A percentile compares a stretch with the other conserved stretches of the same genome.
Conservation (phyloP, 2,797 vertebrate species). For the Pyrocephalus nanus region DNA sequence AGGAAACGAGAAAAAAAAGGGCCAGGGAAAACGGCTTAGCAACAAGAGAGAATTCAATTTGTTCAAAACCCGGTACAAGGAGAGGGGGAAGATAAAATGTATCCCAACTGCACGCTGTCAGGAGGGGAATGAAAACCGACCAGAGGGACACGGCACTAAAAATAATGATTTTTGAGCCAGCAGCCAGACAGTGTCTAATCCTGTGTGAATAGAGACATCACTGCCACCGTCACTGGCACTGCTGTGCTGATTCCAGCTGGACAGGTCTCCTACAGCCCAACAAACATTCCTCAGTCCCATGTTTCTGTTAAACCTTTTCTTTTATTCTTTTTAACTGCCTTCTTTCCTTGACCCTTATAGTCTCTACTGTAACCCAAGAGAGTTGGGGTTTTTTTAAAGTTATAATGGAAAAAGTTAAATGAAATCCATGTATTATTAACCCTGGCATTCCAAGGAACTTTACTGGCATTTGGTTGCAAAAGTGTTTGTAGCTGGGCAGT, state of each 20-base stretch:
- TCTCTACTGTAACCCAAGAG: not conserved
- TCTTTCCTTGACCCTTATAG: not conserved
- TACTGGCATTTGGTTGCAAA: not conserved
- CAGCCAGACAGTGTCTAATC: slow-evolving; percentile 71
- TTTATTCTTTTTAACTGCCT: not conserved
- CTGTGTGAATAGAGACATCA: slow-evolving; percentile 70
- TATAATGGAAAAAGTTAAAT: not conserved
- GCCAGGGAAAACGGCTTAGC: slow-evolving; percentile 31
- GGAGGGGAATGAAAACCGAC: slow-evolving; percentile 20
- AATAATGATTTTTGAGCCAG: slow-evolving; percentile 69
- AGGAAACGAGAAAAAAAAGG: slow-evolving; percentile 41
- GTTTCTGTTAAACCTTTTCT: not conserved
- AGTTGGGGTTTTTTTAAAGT: not conserved
- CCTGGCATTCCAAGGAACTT: not conserved
- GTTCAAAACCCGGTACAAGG: not conserved
- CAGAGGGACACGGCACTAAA: slow-evolving; percentile 13
- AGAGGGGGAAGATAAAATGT: slow-evolving; percentile 7
- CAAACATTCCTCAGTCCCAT: slow-evolving; percentile 2
- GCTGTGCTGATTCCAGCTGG: slow-evolving; percentile 67
- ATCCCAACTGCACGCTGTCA: slow-evolving; percentile 42
- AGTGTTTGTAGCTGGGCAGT: not conserved
- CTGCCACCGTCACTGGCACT: slow-evolving; percentile 3
- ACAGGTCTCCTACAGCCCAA: slow-evolving; percentile 14
- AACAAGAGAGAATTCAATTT: slow-evolving; percentile 55
- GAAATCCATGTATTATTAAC: not conserved